These are phyloP conservation scores for Prochilodus magdalenae DNA, from an alignment of 2,113 vertebrate genomes.

Conservation along the genomic window DNA sequence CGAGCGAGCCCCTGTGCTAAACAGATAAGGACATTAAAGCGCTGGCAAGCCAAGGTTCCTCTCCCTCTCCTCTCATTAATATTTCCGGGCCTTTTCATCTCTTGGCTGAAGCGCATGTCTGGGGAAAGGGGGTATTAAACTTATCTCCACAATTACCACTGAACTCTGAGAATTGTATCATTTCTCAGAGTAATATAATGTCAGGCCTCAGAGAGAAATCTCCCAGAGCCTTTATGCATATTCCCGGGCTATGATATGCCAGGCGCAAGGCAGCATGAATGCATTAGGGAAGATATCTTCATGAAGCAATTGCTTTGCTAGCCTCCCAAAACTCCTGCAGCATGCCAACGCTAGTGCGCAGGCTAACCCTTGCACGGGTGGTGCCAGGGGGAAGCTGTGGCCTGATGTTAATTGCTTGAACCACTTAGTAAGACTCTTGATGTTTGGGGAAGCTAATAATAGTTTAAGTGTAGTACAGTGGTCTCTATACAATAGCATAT, in stretches of 20 bases:
- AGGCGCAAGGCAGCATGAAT: conserved; percentile 5
- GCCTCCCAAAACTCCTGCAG: conserved; percentile 11
- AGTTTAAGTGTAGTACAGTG: not conserved
- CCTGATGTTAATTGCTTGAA: not conserved
- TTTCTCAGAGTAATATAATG: conserved; percentile 47
- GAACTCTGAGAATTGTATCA: conserved; percentile 51
- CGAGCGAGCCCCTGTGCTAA: conserved; percentile 63
- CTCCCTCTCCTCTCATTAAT: conserved; percentile 59
- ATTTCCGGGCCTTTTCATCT: conserved; percentile 58
- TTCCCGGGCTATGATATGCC: conserved; percentile 31
- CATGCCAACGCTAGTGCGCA: not conserved
- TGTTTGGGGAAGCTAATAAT: not conserved
- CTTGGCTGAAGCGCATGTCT: conserved; percentile 62
- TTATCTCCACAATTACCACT: conserved; percentile 69
- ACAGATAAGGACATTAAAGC: conserved; percentile 74
- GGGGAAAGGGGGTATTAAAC: conserved; percentile 65
- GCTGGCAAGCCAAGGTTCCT: conserved; percentile 59
- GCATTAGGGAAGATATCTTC: conserved; percentile 44
- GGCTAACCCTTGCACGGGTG: not conserved
- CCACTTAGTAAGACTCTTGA: not conserved
- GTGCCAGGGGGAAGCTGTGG: not conserved
- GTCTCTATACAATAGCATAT: not conserved
- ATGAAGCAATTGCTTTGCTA: conserved; percentile 1
- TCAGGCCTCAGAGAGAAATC: conserved; percentile 13
- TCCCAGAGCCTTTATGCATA: conserved; percentile 40